Evolutionary conservation across 1,140 invertebrate species (phyloP), one percentile per base, ranked within the genome.

Genomic region (Ostrea denselamellosa): DNA sequence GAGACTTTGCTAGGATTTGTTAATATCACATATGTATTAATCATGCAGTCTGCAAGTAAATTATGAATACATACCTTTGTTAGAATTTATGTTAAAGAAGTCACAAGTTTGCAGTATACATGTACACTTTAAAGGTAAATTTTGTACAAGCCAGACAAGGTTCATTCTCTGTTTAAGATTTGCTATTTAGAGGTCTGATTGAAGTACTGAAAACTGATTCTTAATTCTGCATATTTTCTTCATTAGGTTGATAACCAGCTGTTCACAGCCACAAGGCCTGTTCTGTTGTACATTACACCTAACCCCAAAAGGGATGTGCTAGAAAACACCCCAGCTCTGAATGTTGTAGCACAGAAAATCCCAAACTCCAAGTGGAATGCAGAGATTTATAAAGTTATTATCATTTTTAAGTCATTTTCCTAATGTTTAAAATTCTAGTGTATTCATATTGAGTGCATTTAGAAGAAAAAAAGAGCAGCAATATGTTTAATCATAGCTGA

Each of bases 171-270:
- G 17, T 62, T 44, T 44, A 44, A 44, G 34, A 44, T 1, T 44
- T 44, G 34, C 34, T 44, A 44, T 44, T 62, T 7, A 62, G 14
- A 5, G 58, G 14, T 28, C n/a, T 56, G 9, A 85, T 25, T 25
- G 22, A 44, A 44, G n/a, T 62, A 25, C 44, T 62, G n/a, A 54
- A 34, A 19, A 53, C 19, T 17, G 56, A 12, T 58, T 58, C 2
- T 58, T 58, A 10, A 12, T 58, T 58, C 2, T 58, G 9, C 0
- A 1, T 12, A 19, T 8, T 81, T 86, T 84, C n/a, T 58, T 54
- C 53, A 88, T 17, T 89, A 95, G 95, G 94, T 96, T 88, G 97
- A 99, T 94, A 99, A 99, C 96, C 98, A 98, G 95, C 92, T 99
- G 68, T 96, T 98, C 88, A 97, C 98, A 92, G 97, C 98, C 0